Evolutionary conservation across 2,797 vertebrate genomes (phyloP).

Genomic region (Eutrigla gurnardus): DNA sequence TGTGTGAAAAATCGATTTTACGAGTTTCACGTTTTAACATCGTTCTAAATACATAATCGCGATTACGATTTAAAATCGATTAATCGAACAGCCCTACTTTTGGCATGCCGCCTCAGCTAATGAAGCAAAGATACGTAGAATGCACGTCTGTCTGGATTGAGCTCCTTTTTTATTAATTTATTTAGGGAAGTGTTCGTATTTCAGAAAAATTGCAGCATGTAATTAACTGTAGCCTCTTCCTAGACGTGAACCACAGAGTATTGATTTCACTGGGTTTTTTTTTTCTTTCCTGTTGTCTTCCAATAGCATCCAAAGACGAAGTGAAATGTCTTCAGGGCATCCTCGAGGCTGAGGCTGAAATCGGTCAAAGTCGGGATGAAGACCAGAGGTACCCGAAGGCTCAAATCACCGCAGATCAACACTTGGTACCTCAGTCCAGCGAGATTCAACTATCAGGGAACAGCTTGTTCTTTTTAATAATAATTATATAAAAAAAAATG

Average conservation of each 20-base stretch:
- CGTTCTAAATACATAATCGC: too few species aligned
- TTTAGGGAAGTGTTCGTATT: conserved; percentile 1
- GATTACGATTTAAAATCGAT: too few species aligned
- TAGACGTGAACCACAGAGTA: conserved; percentile 1
- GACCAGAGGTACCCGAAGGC: conserved; percentile 15
- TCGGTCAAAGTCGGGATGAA: background rate
- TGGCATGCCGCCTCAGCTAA: background rate
- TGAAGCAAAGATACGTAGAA: conserved; percentile 5
- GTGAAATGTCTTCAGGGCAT: conserved; percentile 41
- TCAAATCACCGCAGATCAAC: conserved; percentile 22
- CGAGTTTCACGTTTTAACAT: too few species aligned
- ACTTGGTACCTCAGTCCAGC: conserved; percentile 16
- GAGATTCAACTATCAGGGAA: conserved; percentile 61
- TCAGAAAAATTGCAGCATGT: background rate
- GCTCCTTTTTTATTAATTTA: background rate
- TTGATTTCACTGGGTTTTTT: conserved; percentile 35
- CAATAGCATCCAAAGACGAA: conserved; percentile 77
- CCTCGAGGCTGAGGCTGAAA: conserved; percentile 17
- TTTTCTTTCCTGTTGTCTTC: conserved; percentile 37
- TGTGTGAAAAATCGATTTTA: too few species aligned
- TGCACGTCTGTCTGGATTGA: background rate
- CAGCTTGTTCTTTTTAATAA: conserved; percentile 20
- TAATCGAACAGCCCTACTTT: too few species aligned
- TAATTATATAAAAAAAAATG: conserved; percentile 10
- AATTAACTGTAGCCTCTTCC: conserved; percentile 1